Evolutionary conservation across 2,888 invertebrate genomes (phyloP).

Genomic region (Lepidonotus clava): DNA sequence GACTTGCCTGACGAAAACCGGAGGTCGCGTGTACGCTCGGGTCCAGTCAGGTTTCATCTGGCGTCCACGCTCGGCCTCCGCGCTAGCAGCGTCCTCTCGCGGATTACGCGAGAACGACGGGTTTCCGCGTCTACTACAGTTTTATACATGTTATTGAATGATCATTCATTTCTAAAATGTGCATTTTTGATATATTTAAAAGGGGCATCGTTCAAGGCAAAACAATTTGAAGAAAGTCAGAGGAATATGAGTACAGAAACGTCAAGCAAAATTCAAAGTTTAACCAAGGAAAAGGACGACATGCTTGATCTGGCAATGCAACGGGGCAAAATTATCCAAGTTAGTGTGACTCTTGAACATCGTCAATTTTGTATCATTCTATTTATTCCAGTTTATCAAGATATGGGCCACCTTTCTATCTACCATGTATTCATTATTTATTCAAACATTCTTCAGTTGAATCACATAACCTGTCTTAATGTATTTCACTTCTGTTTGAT

Average conservation of each 20-base stretch:
- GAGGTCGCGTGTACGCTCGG: background rate
- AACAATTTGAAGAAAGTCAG: background rate
- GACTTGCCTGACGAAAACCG: too few species aligned
- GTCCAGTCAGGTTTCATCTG: background rate
- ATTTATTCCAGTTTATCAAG: background rate
- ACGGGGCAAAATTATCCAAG: conserved; percentile 78
- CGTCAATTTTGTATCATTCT: background rate
- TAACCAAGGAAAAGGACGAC: conserved; percentile 77
- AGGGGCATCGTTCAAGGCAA: background rate
- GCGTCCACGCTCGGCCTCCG: background rate
- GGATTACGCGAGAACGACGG: too few species aligned
- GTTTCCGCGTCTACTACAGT: too few species aligned
- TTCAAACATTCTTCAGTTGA: background rate
- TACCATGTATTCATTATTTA: background rate
- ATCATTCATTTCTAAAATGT: background rate
- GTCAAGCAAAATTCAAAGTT: background rate
- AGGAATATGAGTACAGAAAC: background rate
- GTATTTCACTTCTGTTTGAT: background rate
- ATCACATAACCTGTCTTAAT: background rate
- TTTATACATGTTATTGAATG: background rate
- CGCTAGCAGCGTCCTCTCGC: too few species aligned
- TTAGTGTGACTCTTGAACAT: conserved; percentile 53
- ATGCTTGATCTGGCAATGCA: conserved; percentile 76
- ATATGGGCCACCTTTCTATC: background rate
- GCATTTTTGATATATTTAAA: background rate